phyloP scores from a whole-genome alignment of 1,140 invertebrate species.

The Papilio machaon region DNA sequence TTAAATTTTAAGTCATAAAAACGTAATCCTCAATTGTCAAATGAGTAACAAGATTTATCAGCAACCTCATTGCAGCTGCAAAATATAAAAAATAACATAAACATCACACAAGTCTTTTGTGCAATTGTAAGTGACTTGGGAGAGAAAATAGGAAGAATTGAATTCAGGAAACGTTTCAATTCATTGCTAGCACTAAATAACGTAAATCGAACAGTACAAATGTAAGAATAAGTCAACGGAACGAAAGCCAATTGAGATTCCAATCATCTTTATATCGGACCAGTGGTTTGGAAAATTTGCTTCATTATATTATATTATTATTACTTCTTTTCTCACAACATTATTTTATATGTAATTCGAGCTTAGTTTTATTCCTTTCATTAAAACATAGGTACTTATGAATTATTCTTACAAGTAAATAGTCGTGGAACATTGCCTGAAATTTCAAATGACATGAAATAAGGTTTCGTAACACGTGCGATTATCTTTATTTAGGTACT shows the following conservation, averaged over 20 bases:
- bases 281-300: constrained; percentile 19
- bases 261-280: constrained; percentile 26
- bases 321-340: neutral
- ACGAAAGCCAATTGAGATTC: constrained; percentile 22
- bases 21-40: no score
- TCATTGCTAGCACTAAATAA: neutral
- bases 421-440: neutral
- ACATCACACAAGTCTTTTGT: no score
- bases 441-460: no score
- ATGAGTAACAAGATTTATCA: no score
- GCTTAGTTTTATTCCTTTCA: neutral
- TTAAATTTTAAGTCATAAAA: no score
- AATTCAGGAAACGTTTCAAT: neutral
- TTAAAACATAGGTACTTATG: neutral
- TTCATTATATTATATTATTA: constrained; percentile 14
- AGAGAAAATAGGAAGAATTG: neutral
- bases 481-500: neutral
- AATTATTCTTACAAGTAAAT: neutral
- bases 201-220: constrained; percentile 20
- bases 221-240: constrained; percentile 16
- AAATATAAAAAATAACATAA: no score
- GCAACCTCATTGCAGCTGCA: no score
- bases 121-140: neutral
- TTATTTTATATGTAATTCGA: neutral
- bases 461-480: no score